These are phyloP conservation scores for Syngnathus rostellatus DNA, from an alignment of 2,797 vertebrate species.

Conservation along the genomic window DNA sequence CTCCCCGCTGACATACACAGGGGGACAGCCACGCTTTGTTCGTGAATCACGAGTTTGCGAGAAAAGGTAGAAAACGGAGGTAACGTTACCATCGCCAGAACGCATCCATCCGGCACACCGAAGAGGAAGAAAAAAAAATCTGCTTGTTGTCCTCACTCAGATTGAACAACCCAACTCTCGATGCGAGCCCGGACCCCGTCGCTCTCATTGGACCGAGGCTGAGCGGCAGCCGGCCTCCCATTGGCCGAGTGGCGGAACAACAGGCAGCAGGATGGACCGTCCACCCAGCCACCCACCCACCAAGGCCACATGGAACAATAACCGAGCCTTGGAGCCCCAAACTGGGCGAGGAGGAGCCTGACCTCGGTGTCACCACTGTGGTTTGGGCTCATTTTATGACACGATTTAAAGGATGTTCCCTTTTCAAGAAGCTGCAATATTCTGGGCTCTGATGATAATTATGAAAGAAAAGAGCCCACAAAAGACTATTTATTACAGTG, in stretches of 20 bases:
- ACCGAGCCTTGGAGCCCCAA: constrained; percentile 16
- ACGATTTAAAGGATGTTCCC: background rate
- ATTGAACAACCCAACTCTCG: constrained; percentile 65
- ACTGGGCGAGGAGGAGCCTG: constrained; percentile 8
- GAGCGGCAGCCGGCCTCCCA: constrained; percentile 42
- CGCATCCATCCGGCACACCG: constrained; percentile 53
- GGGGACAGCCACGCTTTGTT: constrained; percentile 10
- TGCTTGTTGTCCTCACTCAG: constrained; percentile 58
- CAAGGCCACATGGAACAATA: constrained; percentile 61
- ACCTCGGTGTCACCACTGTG: constrained; percentile 14
- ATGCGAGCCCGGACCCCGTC: constrained; percentile 42
- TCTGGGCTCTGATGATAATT: background rate
- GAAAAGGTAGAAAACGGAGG: constrained; percentile 17
- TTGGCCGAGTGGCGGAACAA: constrained; percentile 63
- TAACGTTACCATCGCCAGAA: constrained; percentile 54
- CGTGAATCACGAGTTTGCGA: constrained; percentile 1
- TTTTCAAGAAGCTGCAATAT: background rate
- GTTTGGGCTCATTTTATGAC: background rate
- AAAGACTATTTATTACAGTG: background rate
- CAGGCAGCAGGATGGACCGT: constrained; percentile 56
- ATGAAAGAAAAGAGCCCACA: background rate
- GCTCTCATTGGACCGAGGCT: constrained; percentile 61
- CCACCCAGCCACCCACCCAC: constrained; percentile 41
- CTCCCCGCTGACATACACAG: constrained; percentile 44
- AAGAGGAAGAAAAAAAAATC: constrained; percentile 11